Evolutionary conservation across 2,888 invertebrate species (phyloP), one percentile per base, ranked within the genome.

Genomic region (Metallyticus violacea): DNA sequence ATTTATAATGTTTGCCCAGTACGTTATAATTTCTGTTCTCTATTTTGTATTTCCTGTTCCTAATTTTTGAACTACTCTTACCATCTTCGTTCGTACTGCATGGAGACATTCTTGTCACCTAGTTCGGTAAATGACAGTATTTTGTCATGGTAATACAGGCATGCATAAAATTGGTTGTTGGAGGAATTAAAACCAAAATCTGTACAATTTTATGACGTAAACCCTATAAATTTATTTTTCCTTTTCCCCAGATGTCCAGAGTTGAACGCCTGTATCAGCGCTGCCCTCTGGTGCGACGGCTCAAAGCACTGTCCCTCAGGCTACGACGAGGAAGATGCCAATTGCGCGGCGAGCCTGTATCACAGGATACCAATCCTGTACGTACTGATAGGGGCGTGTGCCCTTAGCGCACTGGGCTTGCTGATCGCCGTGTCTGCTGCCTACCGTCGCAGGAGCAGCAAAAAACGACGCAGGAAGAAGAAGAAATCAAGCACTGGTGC

Each of bases 181-280:
- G n/a, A n/a, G n/a, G n/a, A n/a, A n/a, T n/a, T n/a, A n/a, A n/a
- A n/a, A n/a, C n/a, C n/a, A n/a, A n/a, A n/a, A n/a, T n/a, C n/a
- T n/a, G n/a, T n/a, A n/a, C n/a, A n/a, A n/a, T n/a, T n/a, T n/a
- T n/a, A n/a, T n/a, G n/a, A n/a, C n/a, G n/a, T n/a, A n/a, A n/a
- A n/a, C n/a, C n/a, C n/a, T n/a, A n/a, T n/a, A n/a, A n/a, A n/a
- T n/a, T n/a, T n/a, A n/a, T n/a, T n/a, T n/a, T n/a, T n/a, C n/a
- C n/a, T n/a, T n/a, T n/a, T n/a, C n/a, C n/a, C n/a, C 92, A 96
- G 96, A 90, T 97, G 97, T 90, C 96, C 96, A 0, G 96, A 97
- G 91, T 92, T 97, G 85, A 96, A 96, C 88, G 96, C 96, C 0
- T 97, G 97, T 91, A 96, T 97, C 89, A 96, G 95, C 88, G 93